Base-by-base conservation (phyloP, 2,113 vertebrate genomes). In the Proterorhinus semilunaris region DNA sequence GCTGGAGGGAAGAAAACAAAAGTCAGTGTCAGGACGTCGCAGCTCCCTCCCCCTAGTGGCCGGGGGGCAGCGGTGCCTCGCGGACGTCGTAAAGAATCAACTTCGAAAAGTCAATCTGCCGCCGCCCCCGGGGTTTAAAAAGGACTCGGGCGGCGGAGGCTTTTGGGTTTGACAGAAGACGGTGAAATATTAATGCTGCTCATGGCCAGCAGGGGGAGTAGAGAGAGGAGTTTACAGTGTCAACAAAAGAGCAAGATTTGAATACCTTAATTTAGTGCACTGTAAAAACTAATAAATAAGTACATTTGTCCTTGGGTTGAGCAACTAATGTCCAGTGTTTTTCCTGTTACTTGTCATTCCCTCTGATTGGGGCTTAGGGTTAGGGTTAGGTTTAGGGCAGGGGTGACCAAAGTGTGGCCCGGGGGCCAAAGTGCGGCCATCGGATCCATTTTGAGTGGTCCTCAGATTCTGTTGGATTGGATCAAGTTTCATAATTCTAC, bases 1-100 rank as follows among this genome's bases (percentile, higher is more conserved):
- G 90, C 93, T 94, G 88, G 78, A 90, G 86, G 83, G 83, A 72
- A 88, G 83, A 88, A 89, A 87, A 91, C 66, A 91, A 86, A 36
- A 91, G 78, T 90, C 80, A 90, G 88, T 84, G 83, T 92, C 85
- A 90, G 86, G 76, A 87, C 87, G 87, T 90, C 73, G 55, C 80
- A 68, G 66, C 68, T 66, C 54, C 61, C 72, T 83, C 84, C 90
- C 89, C 74, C 89, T 79, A 80, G 86, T 87, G 88, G 90, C 80
- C 27, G 76, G 80, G 72, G 79, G 79, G 75, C 81, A 67, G 71
- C 74, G 84, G 11, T 78, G 80, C 86, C 81, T 74, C 70, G 64
- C 72, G 86, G 73, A 78, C 52, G 64, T 79, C 78, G 81, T 48
- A 27, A 75, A 63, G 71, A 61, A 65, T 53, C 77, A 67, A 65